Evolutionary conservation across 2,888 invertebrate species (phyloP), one percentile per base, ranked within the genome.

Genomic region (Xanthia icteritia): DNA sequence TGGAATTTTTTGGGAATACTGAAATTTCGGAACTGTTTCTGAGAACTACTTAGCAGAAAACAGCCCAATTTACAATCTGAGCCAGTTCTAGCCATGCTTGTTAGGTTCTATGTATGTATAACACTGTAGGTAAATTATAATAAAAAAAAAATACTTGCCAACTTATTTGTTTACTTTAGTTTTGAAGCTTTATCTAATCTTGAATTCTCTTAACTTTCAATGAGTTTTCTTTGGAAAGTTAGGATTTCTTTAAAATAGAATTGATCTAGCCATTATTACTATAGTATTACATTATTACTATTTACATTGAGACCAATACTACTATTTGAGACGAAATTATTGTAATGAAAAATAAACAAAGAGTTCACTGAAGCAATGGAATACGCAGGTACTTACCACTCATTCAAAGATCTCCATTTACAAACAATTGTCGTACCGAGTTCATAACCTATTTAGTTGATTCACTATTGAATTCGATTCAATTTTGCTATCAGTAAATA

Each of bases 401-500:
- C 17, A 20, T 65, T 42, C 65, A 27, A 42, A 42, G 4, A 31
- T 13, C 20, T 45, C 27, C 20, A 27, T 48, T 48, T 48, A 31
- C 2, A 23, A 66, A 48, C 31, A 48, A 66, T n/a, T 67, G 9
- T 11, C 31, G 2, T 69, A 42, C 42, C 5, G 60, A 27, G 39
- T 4, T 51, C 45, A 8, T 51, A 36, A 48, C 71, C 45, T 6
- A 45, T 56, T 70, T 13, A 45, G 39, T 67, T 27, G 31, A 13
- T 60, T n/a, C 23, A 36, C 31, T 54, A 60, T 71, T 45, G 61
- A 64, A n/a, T 45, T 56, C 51, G 15, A 31, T 60, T 68, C 23
- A 67, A 60, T 74, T 74, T 67, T 23, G 31, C 56, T 54, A 20
- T 2, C 20, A 58, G 15, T 8, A 61, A 54, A 68, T 42, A 66